phyloP scores from a whole-genome alignment of 2,888 invertebrate species.

The Chaetogeoica ovagalla region DNA sequence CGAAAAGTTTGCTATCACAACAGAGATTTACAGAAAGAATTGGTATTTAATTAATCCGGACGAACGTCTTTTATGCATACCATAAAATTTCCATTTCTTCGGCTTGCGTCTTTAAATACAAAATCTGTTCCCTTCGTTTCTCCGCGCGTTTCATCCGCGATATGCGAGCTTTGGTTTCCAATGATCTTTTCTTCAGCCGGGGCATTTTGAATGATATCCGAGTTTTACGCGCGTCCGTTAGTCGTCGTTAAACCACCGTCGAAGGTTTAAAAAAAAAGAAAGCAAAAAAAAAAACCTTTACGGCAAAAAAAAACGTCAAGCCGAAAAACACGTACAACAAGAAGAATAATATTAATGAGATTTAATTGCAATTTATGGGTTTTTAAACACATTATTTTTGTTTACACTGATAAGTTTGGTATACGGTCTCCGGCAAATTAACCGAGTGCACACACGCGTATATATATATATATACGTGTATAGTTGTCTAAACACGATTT shows the following conservation, averaged over 20 bases:
- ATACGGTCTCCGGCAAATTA: neutral
- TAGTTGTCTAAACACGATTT: neutral
- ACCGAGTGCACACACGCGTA: neutral
- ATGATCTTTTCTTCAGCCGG: conserved; percentile 37
- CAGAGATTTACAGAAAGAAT: neutral
- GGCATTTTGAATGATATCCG: conserved; percentile 16
- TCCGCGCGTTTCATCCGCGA: conserved; percentile 49
- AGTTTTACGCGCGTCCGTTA: neutral
- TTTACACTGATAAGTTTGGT: conserved; percentile 43
- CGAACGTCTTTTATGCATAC: conserved; percentile 1
- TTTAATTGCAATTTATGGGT: conserved; percentile 4
- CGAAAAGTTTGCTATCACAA: neutral
- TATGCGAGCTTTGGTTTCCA: conserved; percentile 49
- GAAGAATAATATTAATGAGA: neutral
- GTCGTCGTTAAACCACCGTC: neutral
- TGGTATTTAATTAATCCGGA: neutral
- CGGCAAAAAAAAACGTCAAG: neutral
- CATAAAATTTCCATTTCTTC: conserved; percentile 52
- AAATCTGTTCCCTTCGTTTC: conserved; percentile 48
- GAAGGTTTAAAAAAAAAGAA: neutral
- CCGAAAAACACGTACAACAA: neutral
- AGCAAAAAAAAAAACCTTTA: too few relatives aligned
- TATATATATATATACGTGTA: too few relatives aligned
- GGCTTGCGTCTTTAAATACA: conserved; percentile 45
- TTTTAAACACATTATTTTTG: conserved; percentile 38